Conservation (phyloP, 2,113 vertebrate genomes). For the Leucoraja erinaceus region DNA sequence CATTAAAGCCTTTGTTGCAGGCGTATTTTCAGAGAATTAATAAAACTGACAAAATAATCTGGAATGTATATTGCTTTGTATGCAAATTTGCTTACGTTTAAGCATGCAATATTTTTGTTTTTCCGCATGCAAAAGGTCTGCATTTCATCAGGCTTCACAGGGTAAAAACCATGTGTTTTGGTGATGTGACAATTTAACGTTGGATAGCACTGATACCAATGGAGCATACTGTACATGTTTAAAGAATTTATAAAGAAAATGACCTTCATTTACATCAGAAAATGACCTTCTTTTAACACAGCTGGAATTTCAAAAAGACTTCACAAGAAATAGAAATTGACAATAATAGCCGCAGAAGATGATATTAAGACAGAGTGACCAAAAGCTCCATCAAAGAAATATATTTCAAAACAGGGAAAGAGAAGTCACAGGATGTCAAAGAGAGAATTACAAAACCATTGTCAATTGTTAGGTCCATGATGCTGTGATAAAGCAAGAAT, state of each 20-base stretch:
- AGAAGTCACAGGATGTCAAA: background rate
- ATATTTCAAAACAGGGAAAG: background rate
- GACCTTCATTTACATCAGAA: background rate
- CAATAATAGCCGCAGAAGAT: background rate
- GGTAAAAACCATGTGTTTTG: background rate
- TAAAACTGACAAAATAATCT: slow-evolving; percentile 2
- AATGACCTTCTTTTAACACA: background rate
- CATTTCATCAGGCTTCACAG: background rate
- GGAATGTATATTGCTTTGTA: background rate
- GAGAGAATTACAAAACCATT: background rate
- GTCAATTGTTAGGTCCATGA: background rate
- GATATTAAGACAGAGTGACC: background rate
- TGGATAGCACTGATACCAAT: background rate
- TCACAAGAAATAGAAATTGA: background rate
- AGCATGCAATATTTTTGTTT: background rate
- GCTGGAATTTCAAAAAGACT: background rate
- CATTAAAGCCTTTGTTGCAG: background rate
- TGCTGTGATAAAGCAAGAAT: background rate
- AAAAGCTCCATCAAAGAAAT: background rate
- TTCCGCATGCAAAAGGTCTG: background rate
- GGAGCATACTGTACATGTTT: background rate
- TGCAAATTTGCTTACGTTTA: background rate
- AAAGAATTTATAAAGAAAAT: background rate
- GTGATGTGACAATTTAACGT: background rate
- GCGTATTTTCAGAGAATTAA: background rate